Conservation (phyloP, 1,140 invertebrate genomes). For the Drosophila ercepeae region DNA sequence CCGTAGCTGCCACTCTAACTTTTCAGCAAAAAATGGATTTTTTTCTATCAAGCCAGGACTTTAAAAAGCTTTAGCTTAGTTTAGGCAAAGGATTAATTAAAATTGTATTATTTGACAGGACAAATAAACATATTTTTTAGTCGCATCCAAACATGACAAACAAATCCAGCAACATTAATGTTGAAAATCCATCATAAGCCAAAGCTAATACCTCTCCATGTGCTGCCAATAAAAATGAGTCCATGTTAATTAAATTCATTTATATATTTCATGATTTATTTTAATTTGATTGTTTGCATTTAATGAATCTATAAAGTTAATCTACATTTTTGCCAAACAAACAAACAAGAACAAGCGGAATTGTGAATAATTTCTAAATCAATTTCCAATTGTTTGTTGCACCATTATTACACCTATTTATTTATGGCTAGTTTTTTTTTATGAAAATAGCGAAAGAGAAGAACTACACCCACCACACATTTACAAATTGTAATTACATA, state of each 20-base stretch:
- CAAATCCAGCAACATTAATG: not conserved
- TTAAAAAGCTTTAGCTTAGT: not conserved
- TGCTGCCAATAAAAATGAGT: conserved; percentile 47
- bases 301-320: conserved; percentile 35
- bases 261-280: conserved; percentile 28
- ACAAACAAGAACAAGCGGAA: not conserved
- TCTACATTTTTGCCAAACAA: conserved; percentile 30
- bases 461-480: not conserved
- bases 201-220: conserved; percentile 34
- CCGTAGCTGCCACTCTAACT: not conserved
- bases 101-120: not conserved
- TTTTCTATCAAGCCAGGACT: not conserved
- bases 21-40: not conserved
- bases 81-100: not conserved
- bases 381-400: conserved; percentile 67
- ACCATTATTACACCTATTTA: conserved; percentile 68
- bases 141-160: not conserved
- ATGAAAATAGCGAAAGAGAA: conserved; percentile 15
- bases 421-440: conserved; percentile 63
- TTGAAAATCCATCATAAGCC: conserved; percentile 10
- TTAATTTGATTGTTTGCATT: conserved; percentile 31
- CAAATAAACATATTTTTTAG: not conserved
- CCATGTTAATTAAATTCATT: conserved; percentile 43
- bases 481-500: conserved; percentile 71
- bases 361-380: conserved; percentile 65